Evolutionary conservation across 2,888 invertebrate species (phyloP).

Genomic region (Argynnis bischoffii): DNA sequence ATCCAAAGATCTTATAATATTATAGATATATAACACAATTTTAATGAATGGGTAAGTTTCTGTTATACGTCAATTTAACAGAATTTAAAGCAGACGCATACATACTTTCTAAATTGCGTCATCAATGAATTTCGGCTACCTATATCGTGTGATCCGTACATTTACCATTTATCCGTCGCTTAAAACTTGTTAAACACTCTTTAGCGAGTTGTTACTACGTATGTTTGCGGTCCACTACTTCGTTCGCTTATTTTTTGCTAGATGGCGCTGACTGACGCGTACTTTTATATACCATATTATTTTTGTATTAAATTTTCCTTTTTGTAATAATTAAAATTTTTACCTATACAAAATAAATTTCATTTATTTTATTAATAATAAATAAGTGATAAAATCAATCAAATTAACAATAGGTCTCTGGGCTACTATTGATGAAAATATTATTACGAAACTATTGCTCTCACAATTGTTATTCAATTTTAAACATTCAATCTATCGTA

Average conservation of each 20-base stretch:
- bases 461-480: conserved; percentile 51
- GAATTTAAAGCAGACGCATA: conserved; percentile 70
- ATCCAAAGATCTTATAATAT: too few relatives aligned
- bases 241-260: conserved; percentile 39
- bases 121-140: conserved; percentile 62
- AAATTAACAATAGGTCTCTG: not conserved
- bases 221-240: not conserved
- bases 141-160: conserved; percentile 36
- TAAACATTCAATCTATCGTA: conserved; percentile 51
- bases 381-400: not conserved
- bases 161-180: conserved; percentile 25
- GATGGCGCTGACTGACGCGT: conserved; percentile 51
- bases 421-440: not conserved
- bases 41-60: not conserved
- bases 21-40: too few relatives aligned
- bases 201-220: not conserved
- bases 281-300: not conserved
- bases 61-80: conserved; percentile 6
- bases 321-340: too few relatives aligned
- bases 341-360: too few relatives aligned
- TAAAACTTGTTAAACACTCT: conserved; percentile 19
- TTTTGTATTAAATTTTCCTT: not conserved
- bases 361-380: too few relatives aligned
- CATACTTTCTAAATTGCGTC: conserved; percentile 77
- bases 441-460: conserved; percentile 38